Evolutionary conservation across 1,140 invertebrate species (phyloP).

Genomic region (Patella vulgata): DNA sequence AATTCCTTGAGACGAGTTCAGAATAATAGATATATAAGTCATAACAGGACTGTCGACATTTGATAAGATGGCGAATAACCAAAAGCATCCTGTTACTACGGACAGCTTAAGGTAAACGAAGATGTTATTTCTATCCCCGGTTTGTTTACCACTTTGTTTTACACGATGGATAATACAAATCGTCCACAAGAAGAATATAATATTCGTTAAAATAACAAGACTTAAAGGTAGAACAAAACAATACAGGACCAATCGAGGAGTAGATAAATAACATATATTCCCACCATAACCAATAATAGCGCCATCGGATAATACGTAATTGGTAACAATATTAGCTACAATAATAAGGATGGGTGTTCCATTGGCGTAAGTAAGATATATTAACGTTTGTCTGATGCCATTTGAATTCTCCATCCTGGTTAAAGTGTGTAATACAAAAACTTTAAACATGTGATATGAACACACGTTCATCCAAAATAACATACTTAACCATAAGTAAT

Average conservation of each 20-base stretch:
- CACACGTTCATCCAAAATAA: slow-evolving; percentile 11
- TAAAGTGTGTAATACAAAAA: neutral
- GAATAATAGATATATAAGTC: slow-evolving; percentile 69
- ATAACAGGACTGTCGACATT: slow-evolving; percentile 66
- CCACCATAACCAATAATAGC: slow-evolving; percentile 21
- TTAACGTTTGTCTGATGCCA: neutral
- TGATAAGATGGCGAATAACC: slow-evolving; percentile 70
- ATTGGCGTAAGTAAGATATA: slow-evolving; percentile 8
- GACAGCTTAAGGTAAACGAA: slow-evolving; percentile 30
- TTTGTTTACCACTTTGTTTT: too few species aligned
- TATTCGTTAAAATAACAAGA: slow-evolving; percentile 22
- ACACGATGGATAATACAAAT: slow-evolving; percentile 14
- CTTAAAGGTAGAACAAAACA: slow-evolving; percentile 20
- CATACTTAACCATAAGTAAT: slow-evolving; percentile 15
- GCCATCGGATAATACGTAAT: slow-evolving; percentile 1
- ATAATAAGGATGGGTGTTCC: slow-evolving; percentile 8
- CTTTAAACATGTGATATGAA: slow-evolving; percentile 12
- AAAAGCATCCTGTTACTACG: slow-evolving; percentile 70
- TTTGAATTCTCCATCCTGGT: too few species aligned
- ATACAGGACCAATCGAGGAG: slow-evolving; percentile 4
- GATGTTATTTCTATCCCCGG: slow-evolving; percentile 11
- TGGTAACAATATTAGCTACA: neutral
- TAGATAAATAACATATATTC: slow-evolving; percentile 24
- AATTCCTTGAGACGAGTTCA: slow-evolving; percentile 72
- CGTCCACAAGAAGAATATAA: slow-evolving; percentile 20